Evolutionary conservation across 2,888 invertebrate species (phyloP), one percentile per base, ranked within the genome.

Genomic region (Alentia gelatinosa): DNA sequence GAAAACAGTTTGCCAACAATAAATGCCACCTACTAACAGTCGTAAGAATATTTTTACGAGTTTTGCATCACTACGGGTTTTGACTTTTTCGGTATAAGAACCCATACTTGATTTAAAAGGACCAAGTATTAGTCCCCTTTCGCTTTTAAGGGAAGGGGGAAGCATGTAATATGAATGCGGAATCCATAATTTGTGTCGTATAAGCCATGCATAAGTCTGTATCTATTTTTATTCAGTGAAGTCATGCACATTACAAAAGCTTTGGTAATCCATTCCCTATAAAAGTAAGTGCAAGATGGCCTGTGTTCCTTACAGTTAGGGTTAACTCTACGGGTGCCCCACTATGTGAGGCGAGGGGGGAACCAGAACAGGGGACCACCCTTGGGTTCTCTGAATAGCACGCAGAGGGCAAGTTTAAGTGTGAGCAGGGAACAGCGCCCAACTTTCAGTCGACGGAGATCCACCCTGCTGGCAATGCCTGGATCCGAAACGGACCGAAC

Each of bases 1-100:
- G 9, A 33, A 26, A 3, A 68, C 68, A 68, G 68, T 68, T 30
- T 30, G 33, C 26, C 23, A 19, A 26, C 26, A 30, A 30, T 83
- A 39, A 26, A 19, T 19, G n/a, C 40, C 35, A 83, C 39, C 35
- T 83, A 83, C 83, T 83, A 83, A 83, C 83, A 30, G 83, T 83
- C n/a, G 83, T 83, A 83, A 83, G 83, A 39, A 23, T 56, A 56
- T 23, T 83, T 83, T 40, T 42, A 42, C 47, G 15, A 42, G 47
- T 42, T 42, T 42, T 12, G 47, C 15, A 12, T 15, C 47, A 42
- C 15, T 42, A 7, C n/a, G 15, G 47, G 7, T 7, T 42, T 42
- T 42, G 47, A 42, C 47, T 42, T 42, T 42, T 42, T 56, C 19
- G 1, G n/a, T 56, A 19, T 47, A 56, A 56, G 9, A 56, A n/a